Percentiles rank a stretch among this genome's conserved stretches.
phyloP scores from a whole-genome alignment of 2,113 vertebrate species.

The Oxyura jamaicensis region DNA sequence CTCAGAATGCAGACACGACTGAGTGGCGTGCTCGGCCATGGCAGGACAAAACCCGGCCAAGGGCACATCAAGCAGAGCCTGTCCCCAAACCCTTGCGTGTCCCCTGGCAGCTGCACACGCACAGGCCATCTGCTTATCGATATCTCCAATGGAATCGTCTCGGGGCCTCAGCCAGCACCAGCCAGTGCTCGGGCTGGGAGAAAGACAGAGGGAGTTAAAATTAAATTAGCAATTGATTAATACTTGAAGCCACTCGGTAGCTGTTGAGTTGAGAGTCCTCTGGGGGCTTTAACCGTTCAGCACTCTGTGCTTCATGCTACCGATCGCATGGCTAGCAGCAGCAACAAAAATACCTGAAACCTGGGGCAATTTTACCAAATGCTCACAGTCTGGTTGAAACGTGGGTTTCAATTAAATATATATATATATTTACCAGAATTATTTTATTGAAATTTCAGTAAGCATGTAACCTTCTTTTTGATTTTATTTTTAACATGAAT shows the following conservation, averaged over 20 bases:
- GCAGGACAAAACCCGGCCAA: neutral
- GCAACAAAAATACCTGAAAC: neutral
- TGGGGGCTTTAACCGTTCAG: neutral
- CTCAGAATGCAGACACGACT: neutral
- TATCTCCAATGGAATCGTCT: slow-evolving; percentile 23
- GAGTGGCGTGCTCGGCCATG: neutral
- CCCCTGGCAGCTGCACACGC: neutral
- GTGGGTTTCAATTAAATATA: neutral
- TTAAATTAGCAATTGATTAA: slow-evolving; percentile 53
- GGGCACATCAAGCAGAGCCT: neutral
- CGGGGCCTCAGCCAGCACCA: neutral
- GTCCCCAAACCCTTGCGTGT: neutral
- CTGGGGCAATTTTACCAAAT: neutral
- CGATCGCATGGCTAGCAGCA: neutral
- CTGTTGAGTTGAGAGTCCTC: neutral
- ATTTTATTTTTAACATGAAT: neutral
- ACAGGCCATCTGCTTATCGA: slow-evolving; percentile 22
- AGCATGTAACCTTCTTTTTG: neutral
- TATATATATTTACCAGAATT: neutral
- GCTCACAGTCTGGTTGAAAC: neutral
- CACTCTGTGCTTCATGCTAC: neutral
- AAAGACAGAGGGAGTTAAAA: slow-evolving; percentile 12
- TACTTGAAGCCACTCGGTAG: neutral
- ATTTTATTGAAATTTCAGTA: neutral
- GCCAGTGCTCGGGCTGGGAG: neutral